These are phyloP conservation scores for Myotis lucifugus DNA, from an alignment of 2,113 vertebrate genomes.

Conservation along the genomic window DNA sequence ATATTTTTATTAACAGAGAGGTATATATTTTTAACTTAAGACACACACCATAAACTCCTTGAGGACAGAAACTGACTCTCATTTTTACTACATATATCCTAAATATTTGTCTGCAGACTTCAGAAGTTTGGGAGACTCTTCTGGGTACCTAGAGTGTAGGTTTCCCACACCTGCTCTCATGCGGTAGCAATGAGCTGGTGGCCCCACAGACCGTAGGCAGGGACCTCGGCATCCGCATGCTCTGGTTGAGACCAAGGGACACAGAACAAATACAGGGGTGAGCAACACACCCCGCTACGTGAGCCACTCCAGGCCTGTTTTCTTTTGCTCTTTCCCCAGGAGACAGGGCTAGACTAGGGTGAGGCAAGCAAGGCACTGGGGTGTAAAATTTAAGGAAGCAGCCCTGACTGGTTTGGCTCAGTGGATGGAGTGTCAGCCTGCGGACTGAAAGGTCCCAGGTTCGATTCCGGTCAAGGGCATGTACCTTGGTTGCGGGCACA, in stretches of 20 bases:
- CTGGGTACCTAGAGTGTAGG: neutral
- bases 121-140: neutral
- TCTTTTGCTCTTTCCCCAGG: neutral
- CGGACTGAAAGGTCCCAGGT: too few relatives aligned
- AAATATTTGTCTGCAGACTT: neutral
- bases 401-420: too few relatives aligned
- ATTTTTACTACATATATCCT: neutral
- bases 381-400: neutral
- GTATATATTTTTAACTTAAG: neutral
- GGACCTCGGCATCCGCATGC: neutral
- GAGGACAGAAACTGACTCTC: neutral
- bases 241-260: neutral
- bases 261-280: neutral
- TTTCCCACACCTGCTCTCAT: neutral
- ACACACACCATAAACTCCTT: neutral
- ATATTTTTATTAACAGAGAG: neutral
- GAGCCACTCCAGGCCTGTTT: neutral
- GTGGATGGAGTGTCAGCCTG: too few relatives aligned
- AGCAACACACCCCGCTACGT: neutral
- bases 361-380: neutral
- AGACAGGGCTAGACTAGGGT: neutral
- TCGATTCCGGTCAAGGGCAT: too few relatives aligned
- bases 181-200: neutral
- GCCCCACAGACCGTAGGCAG: too few relatives aligned
- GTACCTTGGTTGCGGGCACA: too few relatives aligned